Percentiles rank a stretch among this genome's conserved stretches.
Evolutionary conservation across 1,140 invertebrate species (phyloP).

Genomic region (Leptinotarsa texana): DNA sequence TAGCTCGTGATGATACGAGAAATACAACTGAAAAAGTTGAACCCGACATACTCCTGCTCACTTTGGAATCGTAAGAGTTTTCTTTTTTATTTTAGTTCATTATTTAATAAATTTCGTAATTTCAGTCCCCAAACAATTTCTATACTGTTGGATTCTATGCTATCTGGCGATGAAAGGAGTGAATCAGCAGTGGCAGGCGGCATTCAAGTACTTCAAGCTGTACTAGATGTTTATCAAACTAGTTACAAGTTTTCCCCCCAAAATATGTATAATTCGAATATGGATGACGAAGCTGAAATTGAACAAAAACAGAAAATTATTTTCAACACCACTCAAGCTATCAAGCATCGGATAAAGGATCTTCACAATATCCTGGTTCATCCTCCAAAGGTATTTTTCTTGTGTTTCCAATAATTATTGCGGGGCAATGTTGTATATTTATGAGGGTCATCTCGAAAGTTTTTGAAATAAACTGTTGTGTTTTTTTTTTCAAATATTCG

Average conservation of each 20-base stretch:
- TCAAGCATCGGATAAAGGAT: conserved; percentile 69
- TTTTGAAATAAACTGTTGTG: too few species aligned
- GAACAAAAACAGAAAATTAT: conserved; percentile 62
- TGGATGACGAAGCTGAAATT: conserved; percentile 54
- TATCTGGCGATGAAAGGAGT: conserved; percentile 63
- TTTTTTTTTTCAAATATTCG: too few species aligned
- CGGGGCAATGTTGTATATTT: too few species aligned
- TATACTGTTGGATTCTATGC: conserved; percentile 72
- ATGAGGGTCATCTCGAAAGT: too few species aligned
- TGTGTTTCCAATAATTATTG: conserved; percentile 11
- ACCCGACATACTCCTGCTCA: conserved; percentile 68
- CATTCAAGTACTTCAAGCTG: conserved; percentile 74
- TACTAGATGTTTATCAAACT: conserved; percentile 63
- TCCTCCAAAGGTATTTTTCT: conserved; percentile 68
- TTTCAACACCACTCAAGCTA: conserved; percentile 64
- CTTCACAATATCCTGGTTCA: conserved; percentile 73
- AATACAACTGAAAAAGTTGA: conserved; percentile 63
- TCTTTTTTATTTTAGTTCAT: neutral
- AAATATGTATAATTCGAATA: conserved; percentile 43
- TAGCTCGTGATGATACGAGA: conserved; percentile 68
- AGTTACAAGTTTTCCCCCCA: conserved; percentile 44
- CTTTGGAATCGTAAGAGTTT: conserved; percentile 72
- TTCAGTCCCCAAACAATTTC: conserved; percentile 67
- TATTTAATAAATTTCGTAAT: conserved; percentile 24
- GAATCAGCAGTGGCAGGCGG: conserved; percentile 80